These are phyloP conservation scores for Gambusia holbrooki DNA, from an alignment of 2,113 vertebrate genomes.

Conservation along the genomic window DNA sequence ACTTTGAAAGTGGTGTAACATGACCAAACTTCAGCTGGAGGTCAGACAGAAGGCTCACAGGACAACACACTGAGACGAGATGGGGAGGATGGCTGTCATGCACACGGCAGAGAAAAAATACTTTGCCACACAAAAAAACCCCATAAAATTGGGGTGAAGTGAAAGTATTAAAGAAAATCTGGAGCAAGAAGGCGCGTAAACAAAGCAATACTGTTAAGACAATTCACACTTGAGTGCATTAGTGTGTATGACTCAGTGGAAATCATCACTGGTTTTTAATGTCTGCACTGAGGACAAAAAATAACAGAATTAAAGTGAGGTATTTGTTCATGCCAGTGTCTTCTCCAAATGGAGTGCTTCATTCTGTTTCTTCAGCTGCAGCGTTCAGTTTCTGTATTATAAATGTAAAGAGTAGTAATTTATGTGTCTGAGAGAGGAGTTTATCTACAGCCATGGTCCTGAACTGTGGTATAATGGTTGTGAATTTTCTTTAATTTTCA, in stretches of 20 bases:
- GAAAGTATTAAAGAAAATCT: conserved; percentile 32
- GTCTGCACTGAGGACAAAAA: conserved; percentile 74
- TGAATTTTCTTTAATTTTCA: too few relatives aligned
- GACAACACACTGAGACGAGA: conserved; percentile 50
- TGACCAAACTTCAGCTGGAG: conserved; percentile 72
- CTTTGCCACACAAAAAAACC: conserved; percentile 35
- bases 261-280: conserved; percentile 63
- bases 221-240: conserved; percentile 63
- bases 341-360: conserved; percentile 11
- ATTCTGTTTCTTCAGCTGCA: not conserved
- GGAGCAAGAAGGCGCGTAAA: conserved; percentile 49
- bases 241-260: conserved; percentile 53
- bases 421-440: not conserved
- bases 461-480: too few relatives aligned
- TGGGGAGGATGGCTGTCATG: conserved; percentile 48
- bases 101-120: conserved; percentile 26
- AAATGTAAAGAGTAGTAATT: not conserved
- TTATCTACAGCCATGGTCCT: too few relatives aligned
- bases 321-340: conserved; percentile 39
- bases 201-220: conserved; percentile 80
- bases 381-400: not conserved
- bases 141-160: conserved; percentile 26
- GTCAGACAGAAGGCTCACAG: conserved; percentile 64
- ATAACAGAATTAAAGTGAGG: conserved; percentile 69
- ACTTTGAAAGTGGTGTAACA: conserved; percentile 60